A percentile compares a stretch with the other conserved stretches of the same genome.
phyloP scores from a whole-genome alignment of 2,888 invertebrate species.

The Tricholauxania praeusta region DNA sequence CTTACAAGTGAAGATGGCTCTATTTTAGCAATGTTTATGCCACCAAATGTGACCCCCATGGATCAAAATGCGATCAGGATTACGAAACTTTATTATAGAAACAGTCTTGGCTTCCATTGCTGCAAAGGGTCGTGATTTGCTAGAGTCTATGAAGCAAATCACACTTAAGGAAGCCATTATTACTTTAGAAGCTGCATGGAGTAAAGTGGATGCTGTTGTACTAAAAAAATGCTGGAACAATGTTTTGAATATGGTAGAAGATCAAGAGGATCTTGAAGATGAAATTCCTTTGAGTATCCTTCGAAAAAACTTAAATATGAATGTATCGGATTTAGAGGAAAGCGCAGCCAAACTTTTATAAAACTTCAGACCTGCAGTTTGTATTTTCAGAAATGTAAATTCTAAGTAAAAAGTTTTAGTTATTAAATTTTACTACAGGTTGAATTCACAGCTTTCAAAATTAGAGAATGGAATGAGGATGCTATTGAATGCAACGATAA shows the following conservation, averaged over 20 bases:
- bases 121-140: constrained; percentile 25
- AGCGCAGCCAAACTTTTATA: no score
- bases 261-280: constrained; percentile 23
- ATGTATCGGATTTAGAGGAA: no score
- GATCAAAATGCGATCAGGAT: constrained; percentile 32
- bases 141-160: constrained; percentile 15
- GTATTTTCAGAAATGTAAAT: no score
- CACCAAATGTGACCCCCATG: constrained; percentile 27
- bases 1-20: constrained; percentile 21
- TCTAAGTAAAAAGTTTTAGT: no score
- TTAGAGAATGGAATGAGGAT: no score
- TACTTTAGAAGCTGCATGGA: constrained; percentile 23
- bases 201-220: constrained; percentile 9
- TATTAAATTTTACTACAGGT: no score
- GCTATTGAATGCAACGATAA: no score
- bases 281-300: no score
- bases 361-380: no score
- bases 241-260: constrained; percentile 16
- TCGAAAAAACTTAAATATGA: no score
- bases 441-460: no score
- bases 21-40: constrained; percentile 24
- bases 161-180: constrained; percentile 31
- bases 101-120: constrained; percentile 27
- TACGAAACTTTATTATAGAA: constrained; percentile 28
- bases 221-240: constrained; percentile 26